Conservation (phyloP, 2,888 invertebrate genomes). For the Lamproptera curius region DNA sequence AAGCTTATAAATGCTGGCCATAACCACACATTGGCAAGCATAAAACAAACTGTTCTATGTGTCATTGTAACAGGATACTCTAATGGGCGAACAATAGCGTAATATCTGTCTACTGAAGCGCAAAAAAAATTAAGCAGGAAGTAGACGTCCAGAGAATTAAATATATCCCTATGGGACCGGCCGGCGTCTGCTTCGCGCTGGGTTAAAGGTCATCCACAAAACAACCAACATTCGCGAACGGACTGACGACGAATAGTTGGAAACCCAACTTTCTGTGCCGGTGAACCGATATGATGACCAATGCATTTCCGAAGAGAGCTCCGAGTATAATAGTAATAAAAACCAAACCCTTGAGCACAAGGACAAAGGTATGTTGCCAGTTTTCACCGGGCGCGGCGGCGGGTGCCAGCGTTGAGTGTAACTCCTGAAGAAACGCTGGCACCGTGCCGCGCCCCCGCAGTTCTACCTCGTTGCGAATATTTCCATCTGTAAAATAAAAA, state of each 20-base stretch:
- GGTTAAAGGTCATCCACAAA: slow-evolving; percentile 94
- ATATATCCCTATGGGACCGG: slow-evolving; percentile 91
- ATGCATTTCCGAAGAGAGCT: slow-evolving; percentile 93
- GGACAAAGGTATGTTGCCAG: slow-evolving; percentile 70
- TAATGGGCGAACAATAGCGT: slow-evolving; percentile 93
- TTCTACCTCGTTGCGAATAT: slow-evolving; percentile 65
- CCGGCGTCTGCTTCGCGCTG: slow-evolving; percentile 91
- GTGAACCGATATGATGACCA: slow-evolving; percentile 92
- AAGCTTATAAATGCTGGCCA: slow-evolving; percentile 95
- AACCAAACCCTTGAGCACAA: slow-evolving; percentile 85
- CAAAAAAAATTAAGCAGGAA: slow-evolving; percentile 96
- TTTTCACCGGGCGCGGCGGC: slow-evolving; percentile 66
- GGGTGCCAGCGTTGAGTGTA: slow-evolving; percentile 71
- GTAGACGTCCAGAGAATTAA: slow-evolving; percentile 96
- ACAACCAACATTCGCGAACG: slow-evolving; percentile 96
- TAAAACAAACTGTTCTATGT: slow-evolving; percentile 86
- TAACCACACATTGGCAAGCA: slow-evolving; percentile 94
- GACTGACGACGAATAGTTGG: slow-evolving; percentile 96
- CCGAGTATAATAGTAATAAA: slow-evolving; percentile 93
- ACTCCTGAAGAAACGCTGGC: slow-evolving; percentile 64
- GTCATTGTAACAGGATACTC: slow-evolving; percentile 97
- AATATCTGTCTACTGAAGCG: slow-evolving; percentile 95
- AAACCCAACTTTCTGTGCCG: slow-evolving; percentile 91
- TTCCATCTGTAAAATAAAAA: slow-evolving; percentile 57
- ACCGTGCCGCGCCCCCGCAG: slow-evolving; percentile 72